A percentile compares a stretch with the other conserved stretches of the same genome.
Evolutionary conservation across 2,888 invertebrate genomes (phyloP).

Genomic region (Nipponacmea schrenckii): DNA sequence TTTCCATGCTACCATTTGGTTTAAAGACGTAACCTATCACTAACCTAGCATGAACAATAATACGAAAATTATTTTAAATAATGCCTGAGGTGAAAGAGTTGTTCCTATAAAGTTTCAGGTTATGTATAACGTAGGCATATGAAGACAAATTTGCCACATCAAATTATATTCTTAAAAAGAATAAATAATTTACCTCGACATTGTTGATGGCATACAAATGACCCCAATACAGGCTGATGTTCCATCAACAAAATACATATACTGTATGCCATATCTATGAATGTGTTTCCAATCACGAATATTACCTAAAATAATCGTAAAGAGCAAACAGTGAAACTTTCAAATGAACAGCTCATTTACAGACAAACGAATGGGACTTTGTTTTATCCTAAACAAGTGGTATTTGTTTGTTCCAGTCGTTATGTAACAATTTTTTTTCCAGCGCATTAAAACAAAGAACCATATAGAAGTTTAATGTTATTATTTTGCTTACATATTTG

Average conservation of each 20-base stretch:
- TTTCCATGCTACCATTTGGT: conserved; percentile 57
- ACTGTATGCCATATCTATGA: conserved; percentile 83
- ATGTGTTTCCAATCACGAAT: conserved; percentile 80
- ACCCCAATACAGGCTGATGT: conserved; percentile 78
- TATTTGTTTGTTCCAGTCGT: too few relatives aligned
- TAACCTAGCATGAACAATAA: conserved; percentile 44
- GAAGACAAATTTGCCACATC: too few relatives aligned
- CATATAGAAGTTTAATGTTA: neutral
- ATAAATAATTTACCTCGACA: conserved; percentile 51
- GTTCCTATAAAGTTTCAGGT: neutral
- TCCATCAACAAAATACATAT: conserved; percentile 79
- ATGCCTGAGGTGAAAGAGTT: neutral
- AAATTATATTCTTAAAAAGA: too few relatives aligned
- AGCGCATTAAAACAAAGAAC: neutral
- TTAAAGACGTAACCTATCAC: conserved; percentile 62
- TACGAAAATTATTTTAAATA: neutral
- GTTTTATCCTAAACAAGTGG: too few relatives aligned
- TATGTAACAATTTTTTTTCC: too few relatives aligned
- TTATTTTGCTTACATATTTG: neutral
- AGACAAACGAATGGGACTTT: neutral
- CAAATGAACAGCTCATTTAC: neutral
- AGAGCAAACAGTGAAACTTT: too few relatives aligned
- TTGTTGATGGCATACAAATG: conserved; percentile 77
- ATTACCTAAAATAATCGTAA: conserved; percentile 70
- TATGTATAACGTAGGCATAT: too few relatives aligned